Percentiles rank a stretch among this genome's conserved stretches.
Evolutionary conservation across 2,113 vertebrate genomes (phyloP).

Genomic region (Hassar affinis): DNA sequence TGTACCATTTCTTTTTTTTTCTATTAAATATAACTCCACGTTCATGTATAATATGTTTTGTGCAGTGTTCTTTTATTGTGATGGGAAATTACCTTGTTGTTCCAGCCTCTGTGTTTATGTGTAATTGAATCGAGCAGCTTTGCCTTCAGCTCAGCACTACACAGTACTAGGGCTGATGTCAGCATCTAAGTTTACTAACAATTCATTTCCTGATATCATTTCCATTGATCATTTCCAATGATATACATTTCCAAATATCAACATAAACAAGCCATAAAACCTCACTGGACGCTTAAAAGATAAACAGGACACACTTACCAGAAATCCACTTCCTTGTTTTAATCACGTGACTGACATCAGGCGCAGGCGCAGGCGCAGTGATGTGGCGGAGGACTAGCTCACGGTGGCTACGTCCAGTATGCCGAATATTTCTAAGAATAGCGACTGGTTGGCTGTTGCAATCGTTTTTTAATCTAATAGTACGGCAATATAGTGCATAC

Average conservation of each 20-base stretch:
- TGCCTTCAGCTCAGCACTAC: not conserved
- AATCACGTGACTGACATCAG: not conserved
- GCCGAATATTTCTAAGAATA: not conserved
- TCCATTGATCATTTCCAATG: too few species aligned
- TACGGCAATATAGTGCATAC: not conserved
- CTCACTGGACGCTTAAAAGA: not conserved
- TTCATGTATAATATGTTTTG: not conserved
- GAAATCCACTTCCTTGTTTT: constrained; percentile 37
- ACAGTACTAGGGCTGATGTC: not conserved
- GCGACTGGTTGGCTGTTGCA: not conserved
- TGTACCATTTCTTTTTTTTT: not conserved
- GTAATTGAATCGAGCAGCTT: not conserved
- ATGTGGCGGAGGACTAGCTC: too few species aligned
- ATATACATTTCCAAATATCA: not conserved
- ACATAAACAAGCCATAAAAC: not conserved
- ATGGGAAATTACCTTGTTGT: not conserved
- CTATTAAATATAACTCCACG: not conserved
- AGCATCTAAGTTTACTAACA: not conserved
- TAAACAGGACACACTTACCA: constrained; percentile 40
- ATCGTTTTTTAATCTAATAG: not conserved
- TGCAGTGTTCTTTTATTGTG: not conserved
- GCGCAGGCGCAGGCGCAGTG: not conserved
- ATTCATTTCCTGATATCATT: too few species aligned
- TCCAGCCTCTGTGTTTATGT: not conserved
- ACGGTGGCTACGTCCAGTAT: not conserved